Base-by-base conservation (phyloP, 1,140 invertebrate species). In the Asbolus verrucosus region DNA sequence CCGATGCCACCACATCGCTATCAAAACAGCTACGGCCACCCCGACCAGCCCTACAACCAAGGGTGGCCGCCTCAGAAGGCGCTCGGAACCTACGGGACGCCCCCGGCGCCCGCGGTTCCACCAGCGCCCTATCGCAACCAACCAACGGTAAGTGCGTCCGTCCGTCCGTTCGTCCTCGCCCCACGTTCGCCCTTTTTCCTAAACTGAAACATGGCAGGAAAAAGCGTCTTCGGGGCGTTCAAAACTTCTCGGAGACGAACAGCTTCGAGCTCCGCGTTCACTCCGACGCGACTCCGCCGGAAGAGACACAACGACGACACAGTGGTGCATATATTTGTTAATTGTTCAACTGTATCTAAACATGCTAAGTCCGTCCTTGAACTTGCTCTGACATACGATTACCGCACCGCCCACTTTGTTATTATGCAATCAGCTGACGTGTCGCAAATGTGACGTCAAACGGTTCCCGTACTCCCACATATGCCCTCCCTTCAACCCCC, bases 391-490 rank as follows among this genome's bases (percentile, higher is more conserved):
- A 78, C 74, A 78, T 73, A 74, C 65, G 71, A 77, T 78, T 76
- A 77, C 67, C 62, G 73, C 66, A 73, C 75, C 77, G 73, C 76
- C 78, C 77, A 79, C 78, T 78, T 78, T 78, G 76, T 78, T 78
- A 79, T 79, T 79, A 77, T 79, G 73, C 78, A 79, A 77, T 79
- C 78, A 79, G 77, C 78, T 79, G 78, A 77, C 75, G 73, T 76
- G 73, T 78, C 70, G 70, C 72, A 76, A 72, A 74, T 67, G 72
- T 76, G 73, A 76, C 76, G 76, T 75, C 71, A 71, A 74, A 65
- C 70, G 70, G 60, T 73, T 73, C 33, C 66, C 46, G 66, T 46
- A 65, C 54, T 43, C 62, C 67, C 39, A 63, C 60, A 65, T 68
- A 39, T 72, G 24, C 65, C 65, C 66, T 24, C 65, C 54, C 36